Percentiles rank a stretch among this genome's conserved stretches.
phyloP scores from a whole-genome alignment of 2,113 vertebrate genomes.

The Zosterops pallidus region DNA sequence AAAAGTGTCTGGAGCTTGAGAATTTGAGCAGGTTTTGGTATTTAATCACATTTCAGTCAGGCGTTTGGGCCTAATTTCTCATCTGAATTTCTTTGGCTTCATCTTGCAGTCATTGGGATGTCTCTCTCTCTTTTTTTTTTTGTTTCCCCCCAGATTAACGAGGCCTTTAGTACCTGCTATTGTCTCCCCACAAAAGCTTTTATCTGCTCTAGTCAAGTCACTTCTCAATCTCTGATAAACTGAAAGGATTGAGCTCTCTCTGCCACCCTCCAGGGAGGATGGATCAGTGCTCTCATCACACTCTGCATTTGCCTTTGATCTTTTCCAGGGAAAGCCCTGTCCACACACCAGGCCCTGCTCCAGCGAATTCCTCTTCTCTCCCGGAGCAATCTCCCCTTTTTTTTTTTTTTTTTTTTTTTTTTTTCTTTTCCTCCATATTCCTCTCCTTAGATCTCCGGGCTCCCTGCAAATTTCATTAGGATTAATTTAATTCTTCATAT shows the following conservation, averaged over 20 bases:
- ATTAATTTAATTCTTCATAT: neutral
- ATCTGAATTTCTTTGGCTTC: neutral
- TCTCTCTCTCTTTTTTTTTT: neutral
- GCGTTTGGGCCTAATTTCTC: neutral
- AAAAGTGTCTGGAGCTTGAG: neutral
- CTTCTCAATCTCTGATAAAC: neutral
- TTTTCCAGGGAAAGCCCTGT: neutral
- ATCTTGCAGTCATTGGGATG: neutral
- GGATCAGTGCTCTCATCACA: neutral
- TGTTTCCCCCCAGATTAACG: neutral
- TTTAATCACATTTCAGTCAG: neutral
- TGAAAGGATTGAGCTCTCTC: neutral
- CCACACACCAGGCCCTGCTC: neutral
- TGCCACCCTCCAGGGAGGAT: neutral
- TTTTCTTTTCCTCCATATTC: no score
- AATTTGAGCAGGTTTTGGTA: neutral
- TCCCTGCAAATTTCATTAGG: neutral
- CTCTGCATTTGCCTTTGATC: neutral
- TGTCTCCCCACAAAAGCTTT: slow-evolving; percentile 23
- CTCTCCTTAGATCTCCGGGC: neutral
- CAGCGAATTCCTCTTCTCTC: neutral
- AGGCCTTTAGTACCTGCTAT: neutral
- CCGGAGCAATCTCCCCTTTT: neutral
- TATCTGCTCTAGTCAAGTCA: neutral
- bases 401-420: neutral